Conservation (phyloP, 2,113 vertebrate species). For the Quiscalus mexicanus region DNA sequence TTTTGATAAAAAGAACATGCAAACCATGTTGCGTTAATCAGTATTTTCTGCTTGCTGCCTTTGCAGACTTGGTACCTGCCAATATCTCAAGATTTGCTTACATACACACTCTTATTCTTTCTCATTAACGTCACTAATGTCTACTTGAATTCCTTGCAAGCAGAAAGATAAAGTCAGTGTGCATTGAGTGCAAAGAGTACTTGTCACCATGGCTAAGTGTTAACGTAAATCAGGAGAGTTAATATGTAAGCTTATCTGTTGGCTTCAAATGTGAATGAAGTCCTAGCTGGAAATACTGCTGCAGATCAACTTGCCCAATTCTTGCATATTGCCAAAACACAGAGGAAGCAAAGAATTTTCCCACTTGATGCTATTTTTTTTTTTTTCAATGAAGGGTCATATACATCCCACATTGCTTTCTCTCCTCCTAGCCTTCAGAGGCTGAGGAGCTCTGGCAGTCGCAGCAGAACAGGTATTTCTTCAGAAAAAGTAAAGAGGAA, state of each 20-base stretch:
- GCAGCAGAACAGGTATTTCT: not conserved
- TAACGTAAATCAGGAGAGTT: slow-evolving; percentile 43
- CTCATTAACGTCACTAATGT: slow-evolving; percentile 53
- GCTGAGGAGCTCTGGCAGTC: not conserved
- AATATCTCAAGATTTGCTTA: slow-evolving; percentile 1
- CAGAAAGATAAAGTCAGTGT: slow-evolving; percentile 48
- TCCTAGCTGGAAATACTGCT: not conserved
- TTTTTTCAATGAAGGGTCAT: not conserved
- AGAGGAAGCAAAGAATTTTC: not conserved
- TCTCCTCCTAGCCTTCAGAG: not conserved
- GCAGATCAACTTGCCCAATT: not conserved
- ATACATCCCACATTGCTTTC: not conserved
- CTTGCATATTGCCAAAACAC: not conserved
- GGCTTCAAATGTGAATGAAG: not conserved
- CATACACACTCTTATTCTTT: not conserved
- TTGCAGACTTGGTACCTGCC: not conserved
- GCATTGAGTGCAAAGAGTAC: slow-evolving; percentile 25
- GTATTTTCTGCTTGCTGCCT: slow-evolving; percentile 21
- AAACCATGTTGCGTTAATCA: not conserved
- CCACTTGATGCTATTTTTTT: not conserved
- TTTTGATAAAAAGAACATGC: not conserved
- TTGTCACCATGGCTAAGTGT: slow-evolving; percentile 37
- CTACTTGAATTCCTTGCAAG: slow-evolving; percentile 31
- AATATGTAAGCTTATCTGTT: slow-evolving; percentile 53
- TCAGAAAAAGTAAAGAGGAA: not conserved